Base-by-base conservation (phyloP, 2,888 invertebrate genomes). In the Pharmacophagus antenor region DNA sequence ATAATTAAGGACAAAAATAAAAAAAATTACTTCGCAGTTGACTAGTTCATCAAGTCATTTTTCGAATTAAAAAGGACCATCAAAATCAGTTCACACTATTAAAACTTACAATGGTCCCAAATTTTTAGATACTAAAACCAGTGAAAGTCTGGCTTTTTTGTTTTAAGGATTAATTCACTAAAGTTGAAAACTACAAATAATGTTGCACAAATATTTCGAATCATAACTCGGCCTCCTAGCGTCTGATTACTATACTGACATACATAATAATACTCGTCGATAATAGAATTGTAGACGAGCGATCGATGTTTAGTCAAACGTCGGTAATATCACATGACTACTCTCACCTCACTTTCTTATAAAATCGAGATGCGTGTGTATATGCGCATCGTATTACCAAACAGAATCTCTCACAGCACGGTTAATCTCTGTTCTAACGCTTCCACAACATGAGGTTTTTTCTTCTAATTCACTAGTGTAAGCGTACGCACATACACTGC, bases 341-440 rank as follows among this genome's bases (percentile, higher is more conserved):
- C 55, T 60, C 60, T 60, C 51, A 27, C 47, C 46, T 56, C 25
- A 61, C 60, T 55, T 55, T 59, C 59, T 60, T 60, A 23, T 49
- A 23, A 55, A 17, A 46, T 17, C 12, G 41, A 56, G 50, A 50
- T 60, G 60, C 60, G 60, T 55, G 55, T 60, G 15, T 51, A 31
- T 18, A 46, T 46, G 37, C 56, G 60, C 55, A 41, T 61, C 41
- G 6, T 51, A 50, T 54, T 61, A 61, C 50, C 44, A 55, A 55
- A 50, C 54, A 44, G 54, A 47, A 48, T 31, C 54, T 49, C 53
- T 27, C 25, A 37, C 46, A 47, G 21, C 12, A 12, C 27, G 51
- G 12, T 23, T 41, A 49, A 25, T 44, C 18, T 20, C 27, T 31
- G 21, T 25, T 25, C 48, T n/a, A n/a, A n/a, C n/a, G n/a, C n/a